A percentile compares a stretch with the other conserved stretches of the same genome.
Conservation (phyloP, 2,113 vertebrate genomes). For the Triplophysa rosa region DNA sequence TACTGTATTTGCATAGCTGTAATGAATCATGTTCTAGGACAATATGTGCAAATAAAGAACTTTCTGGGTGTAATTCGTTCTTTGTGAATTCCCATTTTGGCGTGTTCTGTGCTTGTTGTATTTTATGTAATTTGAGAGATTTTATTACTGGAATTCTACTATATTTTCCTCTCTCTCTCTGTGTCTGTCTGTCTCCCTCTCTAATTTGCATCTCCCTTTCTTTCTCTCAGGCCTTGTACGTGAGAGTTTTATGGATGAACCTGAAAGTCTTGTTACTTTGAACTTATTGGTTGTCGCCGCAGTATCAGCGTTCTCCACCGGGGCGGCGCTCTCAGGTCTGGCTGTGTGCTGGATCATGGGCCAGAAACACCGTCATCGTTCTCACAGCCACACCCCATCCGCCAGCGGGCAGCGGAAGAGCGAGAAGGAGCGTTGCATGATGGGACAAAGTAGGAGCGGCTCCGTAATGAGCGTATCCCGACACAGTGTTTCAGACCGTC, state of each 20-base stretch:
- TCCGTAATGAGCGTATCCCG: slow-evolving; percentile 93
- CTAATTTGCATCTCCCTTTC: background rate
- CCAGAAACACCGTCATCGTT: slow-evolving; percentile 83
- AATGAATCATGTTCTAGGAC: background rate
- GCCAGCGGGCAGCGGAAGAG: slow-evolving; percentile 80
- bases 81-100: background rate
- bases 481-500: slow-evolving; percentile 73
- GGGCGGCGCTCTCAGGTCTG: slow-evolving; percentile 91
- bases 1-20: too few relatives aligned
- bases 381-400: slow-evolving; percentile 62
- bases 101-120: background rate
- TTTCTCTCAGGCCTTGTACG: slow-evolving; percentile 80
- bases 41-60: background rate
- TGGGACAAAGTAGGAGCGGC: slow-evolving; percentile 83
- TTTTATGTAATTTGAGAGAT: too few relatives aligned
- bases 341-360: slow-evolving; percentile 96
- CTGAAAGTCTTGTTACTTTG: slow-evolving; percentile 90
- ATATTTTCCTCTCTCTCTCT: slow-evolving; percentile 15
- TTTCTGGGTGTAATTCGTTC: background rate
- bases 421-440: slow-evolving; percentile 83
- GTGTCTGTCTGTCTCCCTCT: background rate
- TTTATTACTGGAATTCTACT: background rate
- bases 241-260: slow-evolving; percentile 90
- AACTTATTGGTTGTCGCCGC: slow-evolving; percentile 94
- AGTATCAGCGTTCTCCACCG: slow-evolving; percentile 92